These are phyloP conservation scores for Geococcyx californianus DNA, from an alignment of 2,113 vertebrate genomes.

Conservation along the genomic window DNA sequence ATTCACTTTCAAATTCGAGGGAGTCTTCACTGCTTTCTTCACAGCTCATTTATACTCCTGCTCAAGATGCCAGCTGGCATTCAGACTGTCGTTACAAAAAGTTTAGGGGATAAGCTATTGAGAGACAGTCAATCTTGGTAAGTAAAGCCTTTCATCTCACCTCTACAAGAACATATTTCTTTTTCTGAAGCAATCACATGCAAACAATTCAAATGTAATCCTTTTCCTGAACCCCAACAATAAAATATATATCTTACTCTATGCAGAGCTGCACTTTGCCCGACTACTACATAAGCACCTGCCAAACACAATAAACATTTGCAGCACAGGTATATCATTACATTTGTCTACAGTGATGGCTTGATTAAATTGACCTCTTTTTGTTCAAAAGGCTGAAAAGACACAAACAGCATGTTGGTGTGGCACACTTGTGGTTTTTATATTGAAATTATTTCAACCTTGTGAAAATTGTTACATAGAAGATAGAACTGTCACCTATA, in stretches of 20 bases:
- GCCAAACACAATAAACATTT: conserved; percentile 10
- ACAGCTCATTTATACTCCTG: conserved; percentile 8
- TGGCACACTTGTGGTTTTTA: neutral
- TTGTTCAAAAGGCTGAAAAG: neutral
- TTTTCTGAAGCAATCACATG: conserved; percentile 12
- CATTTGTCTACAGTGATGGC: neutral
- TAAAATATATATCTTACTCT: neutral
- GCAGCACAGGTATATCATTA: conserved; percentile 4
- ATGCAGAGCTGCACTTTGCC: neutral
- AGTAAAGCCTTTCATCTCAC: conserved; percentile 44
- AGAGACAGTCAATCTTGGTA: conserved; percentile 4
- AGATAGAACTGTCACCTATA: neutral
- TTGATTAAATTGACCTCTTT: conserved; percentile 31
- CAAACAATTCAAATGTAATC: conserved; percentile 26
- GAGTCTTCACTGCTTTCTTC: neutral
- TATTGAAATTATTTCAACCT: neutral
- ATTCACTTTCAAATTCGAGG: conserved; percentile 25
- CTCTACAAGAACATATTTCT: neutral
- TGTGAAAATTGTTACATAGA: neutral
- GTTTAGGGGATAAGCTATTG: conserved; percentile 25
- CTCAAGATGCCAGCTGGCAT: conserved; percentile 21
- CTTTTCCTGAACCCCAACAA: neutral
- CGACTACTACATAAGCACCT: neutral
- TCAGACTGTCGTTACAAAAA: neutral
- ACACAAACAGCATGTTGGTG: neutral